These are phyloP conservation scores for Phenganax stokvisi DNA, from an alignment of 92 coral and sea anemone species.

Conservation along the genomic window DNA sequence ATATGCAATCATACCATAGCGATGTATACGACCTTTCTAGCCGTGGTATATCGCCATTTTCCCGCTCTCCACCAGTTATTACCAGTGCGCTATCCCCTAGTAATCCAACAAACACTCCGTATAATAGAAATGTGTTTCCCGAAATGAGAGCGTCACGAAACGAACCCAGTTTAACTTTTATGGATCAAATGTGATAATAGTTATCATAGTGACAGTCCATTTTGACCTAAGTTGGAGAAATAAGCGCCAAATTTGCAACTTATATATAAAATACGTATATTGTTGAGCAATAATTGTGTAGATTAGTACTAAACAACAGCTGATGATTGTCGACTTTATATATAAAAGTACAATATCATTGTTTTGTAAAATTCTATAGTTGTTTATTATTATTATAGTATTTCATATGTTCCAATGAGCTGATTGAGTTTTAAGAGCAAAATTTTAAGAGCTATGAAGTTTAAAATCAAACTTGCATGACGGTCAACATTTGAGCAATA, in stretches of 20 bases:
- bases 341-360: background rate
- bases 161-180: conserved; percentile 3
- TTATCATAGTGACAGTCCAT: background rate
- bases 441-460: background rate
- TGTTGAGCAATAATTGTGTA: too few relatives aligned
- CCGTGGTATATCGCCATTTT: background rate
- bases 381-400: background rate
- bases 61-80: background rate
- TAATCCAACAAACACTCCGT: background rate
- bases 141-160: conserved; percentile 12
- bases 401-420: background rate
- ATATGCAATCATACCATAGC: background rate
- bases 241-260: too few relatives aligned
- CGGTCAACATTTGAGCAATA: background rate
- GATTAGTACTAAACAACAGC: background rate
- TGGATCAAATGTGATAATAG: conserved; percentile 16
- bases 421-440: background rate
- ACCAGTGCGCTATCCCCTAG: background rate
- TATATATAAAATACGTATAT: too few relatives aligned
- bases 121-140: conserved; percentile 4
- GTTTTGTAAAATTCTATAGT: background rate
- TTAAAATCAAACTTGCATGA: conserved; percentile 3
- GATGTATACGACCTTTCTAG: background rate
- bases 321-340: background rate
- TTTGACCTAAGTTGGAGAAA: background rate